phyloP scores from a whole-genome alignment of 1,140 invertebrate genomes.

The Diachasma alloeum region DNA sequence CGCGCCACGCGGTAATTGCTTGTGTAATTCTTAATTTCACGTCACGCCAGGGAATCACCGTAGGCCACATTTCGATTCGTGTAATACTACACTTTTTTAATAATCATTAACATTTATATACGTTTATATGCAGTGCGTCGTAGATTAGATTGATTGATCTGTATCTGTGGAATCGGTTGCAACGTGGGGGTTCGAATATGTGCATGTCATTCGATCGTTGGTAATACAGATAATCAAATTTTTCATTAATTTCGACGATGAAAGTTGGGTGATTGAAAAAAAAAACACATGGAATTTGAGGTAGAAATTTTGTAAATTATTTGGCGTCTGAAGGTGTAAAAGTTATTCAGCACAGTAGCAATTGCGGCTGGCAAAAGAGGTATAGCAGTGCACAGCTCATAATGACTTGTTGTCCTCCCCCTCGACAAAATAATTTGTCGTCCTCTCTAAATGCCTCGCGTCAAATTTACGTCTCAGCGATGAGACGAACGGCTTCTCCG shows the following conservation, averaged over 20 bases:
- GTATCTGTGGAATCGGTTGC: too few species aligned
- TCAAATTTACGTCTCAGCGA: neutral
- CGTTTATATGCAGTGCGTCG: neutral
- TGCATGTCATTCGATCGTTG: too few species aligned
- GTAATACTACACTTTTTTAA: neutral
- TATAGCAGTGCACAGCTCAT: neutral
- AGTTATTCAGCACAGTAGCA: neutral
- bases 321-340: neutral
- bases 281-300: too few species aligned
- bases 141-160: neutral
- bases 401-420: neutral
- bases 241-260: neutral
- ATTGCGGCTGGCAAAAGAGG: neutral
- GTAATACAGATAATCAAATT: too few species aligned
- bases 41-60: conserved; percentile 58
- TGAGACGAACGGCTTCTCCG: neutral
- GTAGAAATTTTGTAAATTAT: neutral
- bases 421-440: neutral
- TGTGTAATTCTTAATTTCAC: conserved; percentile 64
- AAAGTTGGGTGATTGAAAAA: too few species aligned
- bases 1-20: conserved; percentile 57
- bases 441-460: neutral
- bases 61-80: conserved; percentile 27
- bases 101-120: neutral
- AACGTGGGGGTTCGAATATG: too few species aligned